These are phyloP conservation scores for Drosophila cyrtoloma DNA, from an alignment of 2,888 invertebrate species.

Conservation along the genomic window DNA sequence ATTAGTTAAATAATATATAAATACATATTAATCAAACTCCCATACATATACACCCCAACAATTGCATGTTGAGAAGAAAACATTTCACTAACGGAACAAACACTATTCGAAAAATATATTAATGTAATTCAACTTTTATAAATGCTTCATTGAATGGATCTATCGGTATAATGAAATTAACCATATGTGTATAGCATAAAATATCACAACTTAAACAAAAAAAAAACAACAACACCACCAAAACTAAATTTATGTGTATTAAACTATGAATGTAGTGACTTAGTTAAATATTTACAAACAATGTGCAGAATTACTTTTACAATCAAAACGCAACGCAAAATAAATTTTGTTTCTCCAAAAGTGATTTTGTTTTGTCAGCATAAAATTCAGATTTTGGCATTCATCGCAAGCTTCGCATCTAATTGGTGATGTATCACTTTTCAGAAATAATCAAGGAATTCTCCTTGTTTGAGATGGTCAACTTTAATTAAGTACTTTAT, in stretches of 20 bases:
- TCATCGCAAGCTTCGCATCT: neutral
- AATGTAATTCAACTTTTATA: conserved; percentile 65
- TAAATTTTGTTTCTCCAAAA: conserved; percentile 57
- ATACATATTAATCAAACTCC: conserved; percentile 40
- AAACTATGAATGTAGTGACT: conserved; percentile 68
- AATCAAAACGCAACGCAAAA: conserved; percentile 64
- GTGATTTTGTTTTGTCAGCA: neutral
- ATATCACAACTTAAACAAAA: conserved; percentile 59
- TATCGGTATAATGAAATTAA: conserved; percentile 49
- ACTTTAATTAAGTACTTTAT: neutral
- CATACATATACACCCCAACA: conserved; percentile 34
- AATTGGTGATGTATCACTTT: neutral
- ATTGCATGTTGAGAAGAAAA: conserved; percentile 29
- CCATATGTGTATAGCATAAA: conserved; percentile 60
- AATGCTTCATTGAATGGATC: conserved; percentile 62
- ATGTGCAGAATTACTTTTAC: conserved; percentile 69
- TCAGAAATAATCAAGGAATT: neutral
- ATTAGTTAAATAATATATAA: conserved; percentile 48
- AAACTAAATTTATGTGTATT: conserved; percentile 76
- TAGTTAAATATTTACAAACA: conserved; percentile 72
- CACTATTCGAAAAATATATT: conserved; percentile 11
- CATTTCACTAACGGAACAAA: conserved; percentile 26
- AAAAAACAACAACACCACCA: conserved; percentile 68
- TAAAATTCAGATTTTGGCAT: neutral
- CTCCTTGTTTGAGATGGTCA: neutral